These are phyloP conservation scores for Holothuria glaberrima DNA, from an alignment of 35 echinoderm and acorn worm species.

Conservation along the genomic window DNA sequence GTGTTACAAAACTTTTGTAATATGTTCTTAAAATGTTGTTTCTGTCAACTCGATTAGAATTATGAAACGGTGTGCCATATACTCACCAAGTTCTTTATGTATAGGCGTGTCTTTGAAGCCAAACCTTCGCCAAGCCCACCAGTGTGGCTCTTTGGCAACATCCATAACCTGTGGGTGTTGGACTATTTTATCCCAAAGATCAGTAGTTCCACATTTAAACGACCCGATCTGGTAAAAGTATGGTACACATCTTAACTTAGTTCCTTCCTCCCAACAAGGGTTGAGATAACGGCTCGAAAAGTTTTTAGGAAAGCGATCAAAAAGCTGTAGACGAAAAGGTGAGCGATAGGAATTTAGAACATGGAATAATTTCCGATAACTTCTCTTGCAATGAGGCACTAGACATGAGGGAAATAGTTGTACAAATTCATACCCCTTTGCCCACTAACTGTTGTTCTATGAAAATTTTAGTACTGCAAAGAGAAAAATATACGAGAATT, in stretches of 20 bases:
- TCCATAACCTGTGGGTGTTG: slow-evolving; percentile 44
- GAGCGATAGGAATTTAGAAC: background rate
- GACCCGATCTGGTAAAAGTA: slow-evolving; percentile 76
- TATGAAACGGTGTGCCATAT: background rate
- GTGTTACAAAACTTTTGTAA: no score
- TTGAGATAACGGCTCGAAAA: slow-evolving; percentile 52
- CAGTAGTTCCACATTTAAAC: slow-evolving; percentile 70
- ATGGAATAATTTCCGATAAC: background rate
- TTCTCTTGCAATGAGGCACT: background rate
- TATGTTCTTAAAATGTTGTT: no score
- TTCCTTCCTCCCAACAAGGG: slow-evolving; percentile 54
- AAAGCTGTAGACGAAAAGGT: background rate
- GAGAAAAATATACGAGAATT: no score
- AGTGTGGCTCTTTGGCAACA: slow-evolving; percentile 72
- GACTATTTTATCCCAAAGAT: slow-evolving; percentile 66
- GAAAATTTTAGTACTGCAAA: no score
- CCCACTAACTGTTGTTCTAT: no score
- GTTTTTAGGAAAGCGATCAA: slow-evolving; percentile 49
- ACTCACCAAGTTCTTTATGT: slow-evolving; percentile 18
- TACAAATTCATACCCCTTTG: no score
- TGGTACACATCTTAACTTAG: slow-evolving; percentile 46
- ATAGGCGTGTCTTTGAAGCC: slow-evolving; percentile 15
- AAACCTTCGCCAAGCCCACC: slow-evolving; percentile 67
- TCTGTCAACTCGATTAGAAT: no score
- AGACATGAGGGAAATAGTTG: background rate